phyloP scores from a whole-genome alignment of 92 coral and sea anemone species.

The Chrysogorgia sp. region DNA sequence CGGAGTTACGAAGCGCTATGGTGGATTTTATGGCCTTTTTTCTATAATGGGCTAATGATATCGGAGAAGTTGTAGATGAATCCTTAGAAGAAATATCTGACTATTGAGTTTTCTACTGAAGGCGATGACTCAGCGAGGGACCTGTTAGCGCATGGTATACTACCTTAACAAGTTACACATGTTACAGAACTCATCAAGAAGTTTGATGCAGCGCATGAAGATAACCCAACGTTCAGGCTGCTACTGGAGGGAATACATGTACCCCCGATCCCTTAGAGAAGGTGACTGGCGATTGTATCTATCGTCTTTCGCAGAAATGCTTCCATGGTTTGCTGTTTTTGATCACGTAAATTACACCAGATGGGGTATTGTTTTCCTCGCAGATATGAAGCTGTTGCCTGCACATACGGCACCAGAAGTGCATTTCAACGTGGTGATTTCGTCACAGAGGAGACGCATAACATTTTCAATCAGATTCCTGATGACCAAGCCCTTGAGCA shows the following conservation, averaged over 20 bases:
- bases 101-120: constrained; percentile 42
- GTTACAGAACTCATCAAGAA: constrained; percentile 19
- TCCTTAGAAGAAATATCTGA: constrained; percentile 46
- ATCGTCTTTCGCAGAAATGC: constrained; percentile 72
- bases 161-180: constrained; percentile 16
- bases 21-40: constrained; percentile 54
- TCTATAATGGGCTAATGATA: constrained; percentile 33
- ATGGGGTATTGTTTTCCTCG: constrained; percentile 63
- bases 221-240: constrained; percentile 59
- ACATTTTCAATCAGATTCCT: constrained; percentile 58
- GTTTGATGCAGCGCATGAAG: constrained; percentile 57
- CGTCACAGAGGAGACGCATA: constrained; percentile 63
- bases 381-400: constrained; percentile 66
- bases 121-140: neutral
- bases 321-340: constrained; percentile 70
- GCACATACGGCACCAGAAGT: constrained; percentile 68
- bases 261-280: constrained; percentile 63
- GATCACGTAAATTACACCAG: constrained; percentile 70
- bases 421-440: constrained; percentile 57
- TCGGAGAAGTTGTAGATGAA: constrained; percentile 44
- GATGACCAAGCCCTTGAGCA: constrained; percentile 57
- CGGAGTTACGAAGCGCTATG: constrained; percentile 58
- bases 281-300: constrained; percentile 74
- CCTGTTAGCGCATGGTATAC: neutral
- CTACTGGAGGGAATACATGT: constrained; percentile 71